Percentiles rank a stretch among this genome's conserved stretches.
Evolutionary conservation across 2,888 invertebrate species (phyloP).

Genomic region (Gisinianus flammeolus): DNA sequence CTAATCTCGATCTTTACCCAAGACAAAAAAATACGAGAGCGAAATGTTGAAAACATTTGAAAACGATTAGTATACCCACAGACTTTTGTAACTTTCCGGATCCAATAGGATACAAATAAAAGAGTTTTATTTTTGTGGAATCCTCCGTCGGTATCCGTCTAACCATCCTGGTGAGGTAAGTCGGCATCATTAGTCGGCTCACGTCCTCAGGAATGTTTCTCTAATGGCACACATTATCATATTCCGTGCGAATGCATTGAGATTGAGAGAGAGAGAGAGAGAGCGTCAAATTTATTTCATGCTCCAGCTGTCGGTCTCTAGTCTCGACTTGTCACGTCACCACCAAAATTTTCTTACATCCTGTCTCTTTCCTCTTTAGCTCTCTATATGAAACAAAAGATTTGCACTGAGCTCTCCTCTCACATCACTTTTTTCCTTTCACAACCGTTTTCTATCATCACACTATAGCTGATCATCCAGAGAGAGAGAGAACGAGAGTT

Average conservation of each 20-base stretch:
- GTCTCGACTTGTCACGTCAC: background rate
- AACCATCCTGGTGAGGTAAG: too few relatives aligned
- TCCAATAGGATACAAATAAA: too few relatives aligned
- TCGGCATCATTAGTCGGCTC: background rate
- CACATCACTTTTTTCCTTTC: background rate
- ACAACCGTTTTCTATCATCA: conserved; percentile 3
- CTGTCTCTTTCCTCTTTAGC: background rate
- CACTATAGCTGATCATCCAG: background rate
- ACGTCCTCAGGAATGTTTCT: background rate
- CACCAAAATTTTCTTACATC: background rate
- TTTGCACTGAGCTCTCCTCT: background rate
- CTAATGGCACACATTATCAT: background rate
- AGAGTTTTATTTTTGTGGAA: too few relatives aligned
- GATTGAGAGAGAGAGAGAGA: background rate
- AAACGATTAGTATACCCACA: too few relatives aligned
- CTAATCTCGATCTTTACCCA: too few relatives aligned
- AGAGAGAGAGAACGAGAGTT: background rate
- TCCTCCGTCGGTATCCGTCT: too few relatives aligned
- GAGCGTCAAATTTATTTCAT: conserved; percentile 12
- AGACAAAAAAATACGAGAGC: too few relatives aligned
- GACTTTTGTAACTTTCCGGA: too few relatives aligned
- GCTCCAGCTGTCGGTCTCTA: background rate
- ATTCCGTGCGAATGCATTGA: background rate
- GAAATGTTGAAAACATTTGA: too few relatives aligned
- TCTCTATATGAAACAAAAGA: background rate